Evolutionary conservation across 1,140 invertebrate species (phyloP).

Genomic region (Venturia canescens): DNA sequence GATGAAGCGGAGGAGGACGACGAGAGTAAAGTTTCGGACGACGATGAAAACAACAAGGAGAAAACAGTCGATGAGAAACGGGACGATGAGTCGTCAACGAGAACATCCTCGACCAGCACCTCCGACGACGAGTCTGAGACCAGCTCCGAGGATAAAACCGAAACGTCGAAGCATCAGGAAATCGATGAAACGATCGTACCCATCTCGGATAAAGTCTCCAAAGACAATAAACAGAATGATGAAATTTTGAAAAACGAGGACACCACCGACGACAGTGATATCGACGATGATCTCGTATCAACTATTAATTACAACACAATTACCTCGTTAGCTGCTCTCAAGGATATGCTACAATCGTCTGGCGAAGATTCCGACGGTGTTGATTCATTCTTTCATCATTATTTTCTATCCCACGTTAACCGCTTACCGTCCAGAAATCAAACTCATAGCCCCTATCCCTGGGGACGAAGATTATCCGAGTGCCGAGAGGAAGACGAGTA

Average conservation of each 20-base stretch:
- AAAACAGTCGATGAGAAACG: conserved; percentile 57
- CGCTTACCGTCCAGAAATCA: conserved; percentile 79
- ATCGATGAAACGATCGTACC: conserved; percentile 34
- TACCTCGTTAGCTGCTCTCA: conserved; percentile 81
- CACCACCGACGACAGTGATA: conserved; percentile 78
- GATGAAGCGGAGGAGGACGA: conserved; percentile 50
- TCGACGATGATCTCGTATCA: conserved; percentile 81
- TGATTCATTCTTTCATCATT: conserved; percentile 84
- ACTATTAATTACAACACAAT: conserved; percentile 84
- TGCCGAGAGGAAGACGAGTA: conserved; percentile 90
- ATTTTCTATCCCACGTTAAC: conserved; percentile 85
- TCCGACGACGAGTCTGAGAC: conserved; percentile 73
- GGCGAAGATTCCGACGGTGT: conserved; percentile 80
- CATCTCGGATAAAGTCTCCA: conserved; percentile 54
- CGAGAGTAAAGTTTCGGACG: conserved; percentile 49
- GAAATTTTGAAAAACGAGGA: conserved; percentile 67
- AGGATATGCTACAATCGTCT: conserved; percentile 81
- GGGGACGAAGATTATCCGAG: conserved; percentile 85
- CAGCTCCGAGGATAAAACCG: conserved; percentile 71
- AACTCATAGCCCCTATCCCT: conserved; percentile 78
- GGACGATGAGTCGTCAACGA: conserved; percentile 67
- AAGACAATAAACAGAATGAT: conserved; percentile 51
- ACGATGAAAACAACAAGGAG: conserved; percentile 51
- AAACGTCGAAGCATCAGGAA: conserved; percentile 59
- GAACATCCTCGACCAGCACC: conserved; percentile 65